These are phyloP conservation scores for Himantopus leucocephalus DNA, from an alignment of 2,113 vertebrate species.

Conservation along the genomic window DNA sequence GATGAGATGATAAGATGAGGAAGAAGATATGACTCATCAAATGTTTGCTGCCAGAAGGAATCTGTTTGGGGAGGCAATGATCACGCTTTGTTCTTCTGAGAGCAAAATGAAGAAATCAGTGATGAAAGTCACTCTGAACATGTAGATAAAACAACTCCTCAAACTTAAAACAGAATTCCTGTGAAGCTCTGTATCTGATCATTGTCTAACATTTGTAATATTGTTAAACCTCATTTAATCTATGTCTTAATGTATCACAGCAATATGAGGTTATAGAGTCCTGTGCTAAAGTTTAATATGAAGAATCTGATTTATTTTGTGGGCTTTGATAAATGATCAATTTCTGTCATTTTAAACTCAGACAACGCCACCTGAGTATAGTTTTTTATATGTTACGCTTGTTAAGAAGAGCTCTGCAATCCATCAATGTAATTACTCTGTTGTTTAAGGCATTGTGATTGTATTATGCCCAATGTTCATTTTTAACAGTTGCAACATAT, in stretches of 20 bases:
- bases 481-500: neutral
- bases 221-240: neutral
- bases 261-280: neutral
- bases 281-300: neutral
- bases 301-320: neutral
- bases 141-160: neutral
- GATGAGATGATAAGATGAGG: neutral
- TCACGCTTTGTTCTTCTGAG: neutral
- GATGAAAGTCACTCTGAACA: neutral
- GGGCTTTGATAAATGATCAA: neutral
- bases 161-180: neutral
- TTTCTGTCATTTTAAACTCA: neutral
- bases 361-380: neutral
- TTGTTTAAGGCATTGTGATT: neutral
- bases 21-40: neutral
- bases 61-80: neutral
- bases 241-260: neutral
- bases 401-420: neutral
- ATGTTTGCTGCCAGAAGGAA: neutral
- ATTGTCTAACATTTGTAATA: neutral
- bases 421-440: neutral
- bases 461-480: neutral
- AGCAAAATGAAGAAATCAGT: neutral
- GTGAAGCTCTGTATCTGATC: neutral
- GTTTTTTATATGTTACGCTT: neutral